phyloP scores from a whole-genome alignment of 2,113 vertebrate genomes.

The Hydrolagus affinis region DNA sequence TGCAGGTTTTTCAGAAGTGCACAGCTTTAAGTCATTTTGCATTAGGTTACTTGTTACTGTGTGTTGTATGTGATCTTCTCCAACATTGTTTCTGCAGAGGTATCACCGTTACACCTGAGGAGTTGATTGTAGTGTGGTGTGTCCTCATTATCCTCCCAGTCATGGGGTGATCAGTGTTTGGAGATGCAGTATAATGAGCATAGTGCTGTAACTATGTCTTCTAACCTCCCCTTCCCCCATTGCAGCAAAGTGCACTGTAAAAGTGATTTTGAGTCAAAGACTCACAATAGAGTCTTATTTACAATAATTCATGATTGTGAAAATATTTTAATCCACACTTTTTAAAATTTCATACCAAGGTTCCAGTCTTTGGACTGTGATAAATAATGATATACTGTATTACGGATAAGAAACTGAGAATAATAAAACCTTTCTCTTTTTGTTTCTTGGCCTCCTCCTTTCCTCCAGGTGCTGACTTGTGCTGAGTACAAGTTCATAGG shows the following conservation, averaged over 20 bases:
- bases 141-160: background rate
- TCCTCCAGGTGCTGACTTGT: too few relatives aligned
- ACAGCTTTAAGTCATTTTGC: background rate
- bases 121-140: background rate
- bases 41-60: conserved; percentile 10
- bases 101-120: background rate
- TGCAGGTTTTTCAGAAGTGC: conserved; percentile 9
- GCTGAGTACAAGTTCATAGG: too few relatives aligned
- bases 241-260: background rate
- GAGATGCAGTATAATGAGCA: conserved; percentile 4
- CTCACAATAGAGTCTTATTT: background rate
- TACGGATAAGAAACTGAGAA: background rate
- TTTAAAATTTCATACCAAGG: background rate
- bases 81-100: background rate
- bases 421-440: background rate
- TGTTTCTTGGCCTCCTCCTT: too few relatives aligned
- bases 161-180: background rate
- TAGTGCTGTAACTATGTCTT: background rate
- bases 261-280: background rate
- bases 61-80: background rate
- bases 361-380: too few relatives aligned
- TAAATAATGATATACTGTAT: background rate
- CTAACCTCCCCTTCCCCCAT: background rate
- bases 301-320: background rate
- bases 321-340: background rate